Evolutionary conservation across 2,113 vertebrate genomes (phyloP).

Genomic region (Beaufortia kweichowensis): DNA sequence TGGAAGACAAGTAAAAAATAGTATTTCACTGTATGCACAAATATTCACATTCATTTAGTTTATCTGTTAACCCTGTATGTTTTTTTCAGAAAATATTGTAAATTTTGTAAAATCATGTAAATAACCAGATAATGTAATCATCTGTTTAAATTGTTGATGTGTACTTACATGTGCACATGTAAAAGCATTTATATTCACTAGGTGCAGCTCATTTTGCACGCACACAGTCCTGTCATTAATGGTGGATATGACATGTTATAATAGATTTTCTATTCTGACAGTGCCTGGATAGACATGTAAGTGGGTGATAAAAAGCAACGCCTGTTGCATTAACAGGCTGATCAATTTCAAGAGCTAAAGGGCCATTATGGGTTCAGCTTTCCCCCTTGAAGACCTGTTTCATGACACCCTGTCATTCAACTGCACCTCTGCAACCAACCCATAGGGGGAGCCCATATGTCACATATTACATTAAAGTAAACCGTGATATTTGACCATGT

Average conservation of each 20-base stretch:
- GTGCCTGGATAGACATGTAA: neutral
- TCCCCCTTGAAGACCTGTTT: neutral
- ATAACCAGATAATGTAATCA: neutral
- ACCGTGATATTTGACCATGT: neutral
- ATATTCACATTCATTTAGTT: no score
- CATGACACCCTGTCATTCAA: slow-evolving; percentile 1
- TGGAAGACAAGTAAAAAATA: no score
- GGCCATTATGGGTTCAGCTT: slow-evolving; percentile 10
- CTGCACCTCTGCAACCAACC: neutral
- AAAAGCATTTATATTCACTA: neutral
- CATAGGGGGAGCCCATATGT: neutral
- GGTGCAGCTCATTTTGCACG: neutral
- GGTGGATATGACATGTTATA: neutral
- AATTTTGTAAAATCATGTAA: neutral
- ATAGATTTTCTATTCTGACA: neutral
- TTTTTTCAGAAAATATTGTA: no score
- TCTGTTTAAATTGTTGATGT: neutral
- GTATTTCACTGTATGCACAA: no score
- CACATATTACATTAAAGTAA: neutral
- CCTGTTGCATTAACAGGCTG: no score
- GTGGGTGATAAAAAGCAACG: neutral
- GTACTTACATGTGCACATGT: no score
- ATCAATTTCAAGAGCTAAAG: slow-evolving; percentile 27
- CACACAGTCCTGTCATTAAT: neutral
- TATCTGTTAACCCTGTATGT: no score